Percentiles rank a stretch among this genome's conserved stretches.
phyloP scores from a whole-genome alignment of 2,113 vertebrate species.

The Hassar affinis region DNA sequence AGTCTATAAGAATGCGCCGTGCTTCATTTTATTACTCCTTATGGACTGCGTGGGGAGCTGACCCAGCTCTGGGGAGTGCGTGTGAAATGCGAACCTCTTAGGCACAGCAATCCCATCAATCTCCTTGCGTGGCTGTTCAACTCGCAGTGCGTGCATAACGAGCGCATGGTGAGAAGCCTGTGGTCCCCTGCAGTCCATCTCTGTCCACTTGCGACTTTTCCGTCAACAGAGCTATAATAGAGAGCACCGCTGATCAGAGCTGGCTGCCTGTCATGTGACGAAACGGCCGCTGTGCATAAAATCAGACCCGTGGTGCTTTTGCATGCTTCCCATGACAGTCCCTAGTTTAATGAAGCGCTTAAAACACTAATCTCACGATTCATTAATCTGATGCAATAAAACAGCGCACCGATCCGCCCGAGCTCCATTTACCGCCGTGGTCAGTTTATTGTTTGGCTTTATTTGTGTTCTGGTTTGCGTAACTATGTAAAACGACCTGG shows the following conservation, averaged over 20 bases:
- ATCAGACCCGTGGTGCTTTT: slow-evolving; percentile 15
- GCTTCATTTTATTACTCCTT: not conserved
- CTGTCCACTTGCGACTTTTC: slow-evolving; percentile 21
- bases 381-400: slow-evolving; percentile 29
- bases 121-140: not conserved
- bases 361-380: no score
- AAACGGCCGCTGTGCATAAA: slow-evolving; percentile 30
- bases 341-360: slow-evolving; percentile 25
- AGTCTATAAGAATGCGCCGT: not conserved
- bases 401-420: not conserved
- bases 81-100: slow-evolving; percentile 9
- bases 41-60: not conserved
- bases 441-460: slow-evolving; percentile 25
- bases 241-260: slow-evolving; percentile 11
- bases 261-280: slow-evolving; percentile 26
- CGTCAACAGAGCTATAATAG: slow-evolving; percentile 10
- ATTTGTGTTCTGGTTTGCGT: slow-evolving; percentile 7
- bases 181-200: not conserved
- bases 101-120: slow-evolving; percentile 11
- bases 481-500: slow-evolving; percentile 15
- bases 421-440: not conserved
- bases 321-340: slow-evolving; percentile 1
- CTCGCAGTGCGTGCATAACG: not conserved
- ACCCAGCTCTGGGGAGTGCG: not conserved
- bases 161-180: not conserved